Conservation (phyloP, 2,797 vertebrate species). For the Danio aesculapii region DNA sequence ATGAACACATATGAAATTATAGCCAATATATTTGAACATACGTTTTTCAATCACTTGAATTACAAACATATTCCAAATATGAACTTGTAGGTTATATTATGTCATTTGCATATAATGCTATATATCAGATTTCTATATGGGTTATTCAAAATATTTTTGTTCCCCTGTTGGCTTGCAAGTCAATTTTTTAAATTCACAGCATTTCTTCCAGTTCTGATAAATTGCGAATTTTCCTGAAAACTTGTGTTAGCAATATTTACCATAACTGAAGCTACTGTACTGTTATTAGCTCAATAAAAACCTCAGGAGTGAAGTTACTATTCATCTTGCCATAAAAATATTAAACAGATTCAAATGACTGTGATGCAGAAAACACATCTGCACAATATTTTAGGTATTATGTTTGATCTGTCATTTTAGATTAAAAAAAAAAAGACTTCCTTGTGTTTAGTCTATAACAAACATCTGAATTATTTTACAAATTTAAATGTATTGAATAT, state of each 20-base stretch:
- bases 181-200: background rate
- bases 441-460: slow-evolving; percentile 53
- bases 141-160: background rate
- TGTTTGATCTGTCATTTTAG: background rate
- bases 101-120: no score
- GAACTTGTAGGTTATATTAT: no score
- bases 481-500: no score
- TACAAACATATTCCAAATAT: no score
- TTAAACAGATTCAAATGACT: slow-evolving; percentile 8
- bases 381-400: background rate
- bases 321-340: slow-evolving; percentile 14
- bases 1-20: no score
- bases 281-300: slow-evolving; percentile 1
- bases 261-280: background rate
- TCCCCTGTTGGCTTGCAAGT: background rate
- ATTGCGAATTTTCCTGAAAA: background rate
- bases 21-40: no score
- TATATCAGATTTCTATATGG: no score
- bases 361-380: slow-evolving; percentile 48
- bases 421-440: slow-evolving; percentile 36
- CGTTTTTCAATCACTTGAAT: no score
- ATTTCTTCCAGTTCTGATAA: slow-evolving; percentile 4
- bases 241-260: slow-evolving; percentile 17
- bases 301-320: slow-evolving; percentile 39
- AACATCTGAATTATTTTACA: no score